Evolutionary conservation across 2,888 invertebrate genomes (phyloP), one percentile per base, ranked within the genome.

Genomic region (Crematogaster levior): DNA sequence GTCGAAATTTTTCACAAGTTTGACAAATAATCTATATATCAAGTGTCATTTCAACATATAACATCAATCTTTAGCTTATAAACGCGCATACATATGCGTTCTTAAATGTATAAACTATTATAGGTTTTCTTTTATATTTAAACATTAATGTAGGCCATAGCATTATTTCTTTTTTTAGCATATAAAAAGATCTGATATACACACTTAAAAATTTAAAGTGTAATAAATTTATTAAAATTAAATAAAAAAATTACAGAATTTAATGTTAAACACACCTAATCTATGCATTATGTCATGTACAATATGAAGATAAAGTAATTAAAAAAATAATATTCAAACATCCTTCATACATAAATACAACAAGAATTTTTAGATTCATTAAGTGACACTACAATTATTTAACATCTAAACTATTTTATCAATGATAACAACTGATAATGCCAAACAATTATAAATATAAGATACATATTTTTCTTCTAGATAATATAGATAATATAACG

Each of bases 131-230:
- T 81, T 86, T 85, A 90, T 84, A 81, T 90, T 92, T 90, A 89
- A 88, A 91, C 88, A 90, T 90, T 93, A 92, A 90, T 90, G 82
- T 93, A 93, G 93, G 93, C 93, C 93, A 93, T 92, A 90, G 89
- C 88, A 88, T 92, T 90, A 88, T 91, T 88, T 75, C 88, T 85
- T 88, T 75, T 88, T 85, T 89, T 86, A 89, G 70, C 84, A 87
- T 89, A 89, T 88, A 88, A 86, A 88, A 88, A 89, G 88, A 85
- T 86, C 88, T 88, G 83, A 91, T 83, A 82, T 86, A 85, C 79
- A 46, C 63, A 61, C 75, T 27, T 56, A 15, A 7, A 30, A 61
- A 79, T 77, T 58, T 46, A 27, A 37, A 43, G 9, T 12, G 0
- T 51, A 24, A 75, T 61, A 12, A 56, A 24, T 43, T 56, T 30